phyloP scores from a whole-genome alignment of 2,888 invertebrate genomes.

The Stenodema calcarata region DNA sequence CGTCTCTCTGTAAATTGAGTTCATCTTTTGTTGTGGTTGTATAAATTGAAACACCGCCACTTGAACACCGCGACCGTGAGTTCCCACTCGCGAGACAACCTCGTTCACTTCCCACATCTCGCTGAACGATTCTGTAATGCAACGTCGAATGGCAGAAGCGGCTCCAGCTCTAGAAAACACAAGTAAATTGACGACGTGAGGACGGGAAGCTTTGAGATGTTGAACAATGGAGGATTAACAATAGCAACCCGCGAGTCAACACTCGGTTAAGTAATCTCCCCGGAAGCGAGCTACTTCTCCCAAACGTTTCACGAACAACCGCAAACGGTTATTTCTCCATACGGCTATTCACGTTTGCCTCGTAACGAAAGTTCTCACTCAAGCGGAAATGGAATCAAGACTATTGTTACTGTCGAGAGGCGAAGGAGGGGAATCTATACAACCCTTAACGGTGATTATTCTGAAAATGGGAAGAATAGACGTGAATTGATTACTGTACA shows the following conservation, averaged over 20 bases:
- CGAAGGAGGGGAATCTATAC: no score
- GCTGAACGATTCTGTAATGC: not conserved
- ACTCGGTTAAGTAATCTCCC: not conserved
- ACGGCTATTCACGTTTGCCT: not conserved
- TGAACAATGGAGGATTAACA: not conserved
- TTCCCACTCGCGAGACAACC: no score
- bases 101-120: not conserved
- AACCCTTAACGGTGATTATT: no score
- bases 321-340: not conserved
- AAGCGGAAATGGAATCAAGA: no score
- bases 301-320: not conserved
- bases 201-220: not conserved
- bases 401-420: no score
- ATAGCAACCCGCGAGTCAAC: not conserved
- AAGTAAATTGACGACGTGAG: not conserved
- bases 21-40: no score
- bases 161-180: not conserved
- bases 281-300: not conserved
- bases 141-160: not conserved
- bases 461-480: no score
- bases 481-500: no score
- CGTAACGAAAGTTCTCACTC: no score
- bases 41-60: no score
- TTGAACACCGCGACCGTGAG: no score
- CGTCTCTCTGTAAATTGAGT: no score